Conservation (phyloP, 1,140 invertebrate species). For the Bradysia coprophila region DNA sequence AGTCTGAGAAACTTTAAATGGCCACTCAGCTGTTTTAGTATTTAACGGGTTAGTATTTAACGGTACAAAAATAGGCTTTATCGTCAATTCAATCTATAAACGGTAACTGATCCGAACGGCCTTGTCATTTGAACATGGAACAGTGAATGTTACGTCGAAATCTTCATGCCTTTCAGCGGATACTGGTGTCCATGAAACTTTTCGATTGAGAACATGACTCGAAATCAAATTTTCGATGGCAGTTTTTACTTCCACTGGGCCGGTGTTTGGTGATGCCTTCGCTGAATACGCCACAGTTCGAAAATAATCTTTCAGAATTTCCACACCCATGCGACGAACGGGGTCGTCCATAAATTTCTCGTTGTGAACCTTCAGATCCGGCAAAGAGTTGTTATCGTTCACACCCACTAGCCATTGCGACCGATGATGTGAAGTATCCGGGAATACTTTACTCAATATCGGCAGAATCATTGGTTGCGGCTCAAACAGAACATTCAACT, state of each 20-base stretch:
- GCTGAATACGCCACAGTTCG: not conserved
- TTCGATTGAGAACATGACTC: not conserved
- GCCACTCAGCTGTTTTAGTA: no score
- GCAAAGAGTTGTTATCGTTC: not conserved
- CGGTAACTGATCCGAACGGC: not conserved
- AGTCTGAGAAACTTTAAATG: no score
- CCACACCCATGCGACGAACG: not conserved
- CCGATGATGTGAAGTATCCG: not conserved
- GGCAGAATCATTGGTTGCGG: not conserved
- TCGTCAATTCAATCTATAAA: no score
- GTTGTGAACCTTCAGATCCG: not conserved
- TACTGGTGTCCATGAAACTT: not conserved
- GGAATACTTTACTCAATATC: not conserved
- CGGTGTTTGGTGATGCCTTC: not conserved
- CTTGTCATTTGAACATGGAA: not conserved
- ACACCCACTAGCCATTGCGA: not conserved
- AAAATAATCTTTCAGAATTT: not conserved
- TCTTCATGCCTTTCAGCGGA: not conserved
- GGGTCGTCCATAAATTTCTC: not conserved
- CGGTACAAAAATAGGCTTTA: no score
- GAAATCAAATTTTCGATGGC: not conserved
- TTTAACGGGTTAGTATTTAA: no score
- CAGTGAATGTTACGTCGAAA: not conserved
- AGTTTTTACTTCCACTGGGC: not conserved
- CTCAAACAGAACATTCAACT: not conserved